Percentiles rank a stretch among this genome's conserved stretches.
These are phyloP conservation scores for Drosophila pachea DNA, from an alignment of 1,140 invertebrate species.

Conservation along the genomic window DNA sequence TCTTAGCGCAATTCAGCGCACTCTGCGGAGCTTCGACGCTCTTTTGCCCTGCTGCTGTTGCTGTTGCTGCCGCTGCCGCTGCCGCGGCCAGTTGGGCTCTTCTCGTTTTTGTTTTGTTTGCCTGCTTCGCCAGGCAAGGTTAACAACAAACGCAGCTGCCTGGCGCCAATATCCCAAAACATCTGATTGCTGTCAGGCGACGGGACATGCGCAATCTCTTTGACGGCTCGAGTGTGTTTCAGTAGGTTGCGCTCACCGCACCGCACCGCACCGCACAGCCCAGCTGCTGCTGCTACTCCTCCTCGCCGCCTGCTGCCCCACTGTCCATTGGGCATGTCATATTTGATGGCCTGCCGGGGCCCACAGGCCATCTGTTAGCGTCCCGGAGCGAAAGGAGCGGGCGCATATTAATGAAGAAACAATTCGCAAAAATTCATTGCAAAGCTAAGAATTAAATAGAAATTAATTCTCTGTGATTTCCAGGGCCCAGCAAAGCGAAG, in stretches of 20 bases:
- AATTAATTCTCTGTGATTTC: too few species aligned
- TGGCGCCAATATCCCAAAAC: conserved; percentile 70
- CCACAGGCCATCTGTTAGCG: too few species aligned
- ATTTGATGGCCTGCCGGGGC: not conserved
- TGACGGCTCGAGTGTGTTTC: conserved; percentile 19
- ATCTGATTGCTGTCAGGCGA: conserved; percentile 71
- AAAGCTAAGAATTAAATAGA: too few species aligned
- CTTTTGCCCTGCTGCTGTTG: conserved; percentile 17
- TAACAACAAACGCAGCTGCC: conserved; percentile 67
- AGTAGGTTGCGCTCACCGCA: conserved; percentile 10
- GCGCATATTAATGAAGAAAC: too few species aligned
- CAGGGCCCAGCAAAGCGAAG: too few species aligned
- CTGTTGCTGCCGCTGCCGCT: conserved; percentile 18
- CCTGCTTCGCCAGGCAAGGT: conserved; percentile 65
- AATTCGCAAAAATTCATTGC: too few species aligned
- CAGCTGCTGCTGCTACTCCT: too few species aligned
- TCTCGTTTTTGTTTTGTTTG: conserved; percentile 72
- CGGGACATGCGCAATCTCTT: conserved; percentile 57
- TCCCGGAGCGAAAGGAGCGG: too few species aligned
- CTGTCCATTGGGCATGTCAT: not conserved
- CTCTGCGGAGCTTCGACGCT: conserved; percentile 22
- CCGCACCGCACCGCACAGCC: not conserved
- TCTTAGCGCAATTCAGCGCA: conserved; percentile 38
- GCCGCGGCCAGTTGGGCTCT: conserved; percentile 14
- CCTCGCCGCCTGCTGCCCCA: too few species aligned